Evolutionary conservation across 2,113 vertebrate genomes (phyloP).

Genomic region (Plecturocebus donacophilus): DNA sequence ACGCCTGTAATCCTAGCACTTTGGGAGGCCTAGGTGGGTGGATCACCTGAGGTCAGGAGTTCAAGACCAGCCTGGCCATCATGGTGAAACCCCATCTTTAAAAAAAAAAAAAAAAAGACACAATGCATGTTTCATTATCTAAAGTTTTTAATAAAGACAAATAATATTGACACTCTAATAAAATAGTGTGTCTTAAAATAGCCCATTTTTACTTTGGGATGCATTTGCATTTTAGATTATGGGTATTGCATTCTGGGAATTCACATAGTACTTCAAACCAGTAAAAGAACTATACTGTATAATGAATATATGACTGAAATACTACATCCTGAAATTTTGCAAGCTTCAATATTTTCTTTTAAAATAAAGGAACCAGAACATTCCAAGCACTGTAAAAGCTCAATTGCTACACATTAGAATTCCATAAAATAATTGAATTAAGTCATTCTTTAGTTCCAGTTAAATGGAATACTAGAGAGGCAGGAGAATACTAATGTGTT

Average conservation of each 20-base stretch:
- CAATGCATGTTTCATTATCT: not conserved
- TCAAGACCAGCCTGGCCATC: too few species aligned
- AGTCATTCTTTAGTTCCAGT: conserved; percentile 21
- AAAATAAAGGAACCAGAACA: not conserved
- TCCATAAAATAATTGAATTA: not conserved
- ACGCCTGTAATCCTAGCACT: too few species aligned
- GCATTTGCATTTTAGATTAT: conserved; percentile 23
- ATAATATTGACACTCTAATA: not conserved
- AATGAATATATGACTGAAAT: conserved; percentile 38
- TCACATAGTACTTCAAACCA: conserved; percentile 14
- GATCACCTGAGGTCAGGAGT: too few species aligned
- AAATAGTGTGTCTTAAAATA: conserved; percentile 28
- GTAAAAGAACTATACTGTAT: conserved; percentile 21
- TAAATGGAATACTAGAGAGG: conserved; percentile 12
- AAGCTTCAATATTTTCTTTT: conserved; percentile 37
- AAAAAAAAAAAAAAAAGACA: too few species aligned
- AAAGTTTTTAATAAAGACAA: not conserved
- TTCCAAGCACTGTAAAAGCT: not conserved
- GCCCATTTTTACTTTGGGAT: not conserved
- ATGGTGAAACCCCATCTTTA: too few species aligned
- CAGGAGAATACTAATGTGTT: not conserved
- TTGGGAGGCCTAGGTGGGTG: too few species aligned
- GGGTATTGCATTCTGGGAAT: not conserved
- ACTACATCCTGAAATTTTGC: not conserved
- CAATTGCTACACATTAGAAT: conserved; percentile 27